Evolutionary conservation across 92 coral and sea anemone species (phyloP), one percentile per base, ranked within the genome.

Genomic region (Siderastrea radians): DNA sequence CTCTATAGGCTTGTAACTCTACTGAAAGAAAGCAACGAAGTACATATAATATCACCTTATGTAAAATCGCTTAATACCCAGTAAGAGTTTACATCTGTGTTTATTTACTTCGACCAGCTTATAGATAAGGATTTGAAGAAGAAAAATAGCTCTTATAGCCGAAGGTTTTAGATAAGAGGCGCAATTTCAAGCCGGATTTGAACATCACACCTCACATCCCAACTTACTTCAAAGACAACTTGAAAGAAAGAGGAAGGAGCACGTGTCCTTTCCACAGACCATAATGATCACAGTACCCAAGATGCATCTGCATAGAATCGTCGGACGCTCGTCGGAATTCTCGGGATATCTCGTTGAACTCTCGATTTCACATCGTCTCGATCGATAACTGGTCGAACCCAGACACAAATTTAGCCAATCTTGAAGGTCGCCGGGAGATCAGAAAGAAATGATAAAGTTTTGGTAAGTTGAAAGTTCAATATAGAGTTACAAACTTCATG

Each of bases 201-300:
- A 48, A 46, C 59, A 8, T 3, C 26, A 16, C 45, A 60, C 43
- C 13, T 19, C 51, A 26, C 1, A 13, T 1, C 43, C 2, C 15
- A 10, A 89, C 98, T 90, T 84, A 95, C 96, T 95, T 87, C 79
- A 78, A 91, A 76, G 87, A 80, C 85, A 91, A 91, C 98, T 89
- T 93, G 98, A 91, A 95, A 93, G 96, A 60, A 93, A 95, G 93
- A 89, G 98, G 50, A 48, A 45, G 9, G 49, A 16, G 77, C 96
- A 95, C 98, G 96, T 95, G 98, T 92, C 77, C 75, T n/a, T 11
- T 6, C 8, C 13, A 75, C 78, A 95, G 72, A 84, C 96, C 95
- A 95, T 95, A 95, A 95, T 93, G 93, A 88, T 84, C 8, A 5
- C 3, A 17, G 57, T 84, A 78, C 93, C 95, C 90, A 89, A 19